phyloP scores from a whole-genome alignment of 2,113 vertebrate species.

The Dipodomys merriami region DNA sequence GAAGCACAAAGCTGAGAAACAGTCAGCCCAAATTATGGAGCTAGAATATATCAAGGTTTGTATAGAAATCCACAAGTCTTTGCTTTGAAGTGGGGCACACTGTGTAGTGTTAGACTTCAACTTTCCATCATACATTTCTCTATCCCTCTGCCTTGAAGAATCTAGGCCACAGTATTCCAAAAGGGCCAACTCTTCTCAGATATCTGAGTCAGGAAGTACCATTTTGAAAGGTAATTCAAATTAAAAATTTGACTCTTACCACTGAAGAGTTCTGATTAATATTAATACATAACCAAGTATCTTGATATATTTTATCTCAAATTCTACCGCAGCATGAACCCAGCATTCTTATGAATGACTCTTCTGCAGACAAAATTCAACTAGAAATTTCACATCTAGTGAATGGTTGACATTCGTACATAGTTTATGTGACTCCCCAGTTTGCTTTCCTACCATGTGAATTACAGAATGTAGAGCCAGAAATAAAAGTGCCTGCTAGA shows the following conservation, averaged over 20 bases:
- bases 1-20: neutral
- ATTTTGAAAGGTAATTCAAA: neutral
- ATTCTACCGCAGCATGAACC: neutral
- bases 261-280: neutral
- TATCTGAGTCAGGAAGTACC: neutral
- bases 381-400: neutral
- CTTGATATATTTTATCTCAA: neutral
- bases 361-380: constrained; percentile 4
- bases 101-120: neutral
- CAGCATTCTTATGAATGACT: neutral
- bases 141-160: neutral
- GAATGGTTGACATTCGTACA: neutral
- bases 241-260: neutral
- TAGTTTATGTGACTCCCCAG: neutral
- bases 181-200: rapidly evolving
- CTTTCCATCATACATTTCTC: neutral
- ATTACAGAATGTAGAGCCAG: neutral
- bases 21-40: neutral
- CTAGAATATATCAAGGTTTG: neutral
- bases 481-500: neutral
- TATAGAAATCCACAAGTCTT: neutral
- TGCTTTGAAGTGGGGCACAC: neutral
- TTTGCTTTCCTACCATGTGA: neutral
- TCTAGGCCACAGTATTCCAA: neutral
- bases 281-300: neutral